Base-by-base conservation (phyloP, 2,113 vertebrate genomes). In the Pandion haliaetus region DNA sequence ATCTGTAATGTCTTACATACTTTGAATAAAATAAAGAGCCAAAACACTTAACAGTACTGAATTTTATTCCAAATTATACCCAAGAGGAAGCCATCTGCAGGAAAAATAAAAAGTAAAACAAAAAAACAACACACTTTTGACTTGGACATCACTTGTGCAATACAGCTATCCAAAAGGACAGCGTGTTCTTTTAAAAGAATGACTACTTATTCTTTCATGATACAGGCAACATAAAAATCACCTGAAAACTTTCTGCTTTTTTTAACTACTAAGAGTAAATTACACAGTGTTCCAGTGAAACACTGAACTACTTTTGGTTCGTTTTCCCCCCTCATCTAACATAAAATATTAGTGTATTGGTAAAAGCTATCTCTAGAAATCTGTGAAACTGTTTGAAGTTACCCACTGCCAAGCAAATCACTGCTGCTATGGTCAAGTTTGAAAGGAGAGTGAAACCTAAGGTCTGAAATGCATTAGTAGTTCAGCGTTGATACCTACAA, bases 81-180 rank as follows among this genome's bases (percentile, higher is more conserved):
- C 97, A 76, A 94, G 97, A 96, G 96, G 62, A 97, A 97, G 88
- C 81, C 96, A 97, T 95, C 96, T 97, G 96, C 95, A 96, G 95
- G 97, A 97, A 97, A 95, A 97, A 77, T 76, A 84, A 93, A 88
- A 93, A 92, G 12, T 81, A 95, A 91, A 88, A 91, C 44, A 74
- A 69, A 91, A 77, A 58, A 50, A 6, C 3, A 88, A 15, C 70
- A 90, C 54, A 73, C 62, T 77, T 91, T 86, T 93, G 86, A 90
- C 66, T 97, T 85, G 91, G 74, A 95, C 78, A 94, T 73, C 81
- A 94, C 87, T 97, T 97, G 70, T 93, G 94, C 94, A 97, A 96
- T 77, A 65, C 89, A 93, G 94, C 94, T 85, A 67, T 91, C 86
- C 86, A 97, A 94, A 94, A 96, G 96, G 93, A 97, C 96, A 97